Conservation (phyloP, 2,797 vertebrate genomes). For the Ambastaia sidthimunki region DNA sequence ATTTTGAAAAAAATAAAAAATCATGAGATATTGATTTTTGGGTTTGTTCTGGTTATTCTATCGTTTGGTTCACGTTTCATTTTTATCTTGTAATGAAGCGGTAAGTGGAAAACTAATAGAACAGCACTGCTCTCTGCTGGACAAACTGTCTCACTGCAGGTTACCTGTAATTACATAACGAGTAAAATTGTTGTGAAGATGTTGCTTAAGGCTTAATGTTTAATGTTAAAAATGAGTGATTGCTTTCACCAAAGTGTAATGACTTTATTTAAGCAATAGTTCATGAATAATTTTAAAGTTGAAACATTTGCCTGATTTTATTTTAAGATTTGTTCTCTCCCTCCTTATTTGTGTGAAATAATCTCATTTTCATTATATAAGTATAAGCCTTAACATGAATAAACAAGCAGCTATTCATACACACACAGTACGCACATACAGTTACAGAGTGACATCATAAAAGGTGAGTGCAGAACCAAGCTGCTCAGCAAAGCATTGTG, state of each 20-base stretch:
- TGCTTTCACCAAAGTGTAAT: no score
- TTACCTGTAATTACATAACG: not conserved
- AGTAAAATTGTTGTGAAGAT: not conserved
- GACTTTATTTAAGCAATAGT: no score
- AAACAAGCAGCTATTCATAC: not conserved
- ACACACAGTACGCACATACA: slow-evolving; percentile 11
- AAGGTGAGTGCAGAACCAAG: no score
- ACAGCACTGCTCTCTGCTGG: slow-evolving; percentile 33
- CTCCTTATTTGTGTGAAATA: no score
- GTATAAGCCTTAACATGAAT: not conserved
- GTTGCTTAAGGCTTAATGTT: not conserved
- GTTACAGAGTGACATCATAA: not conserved
- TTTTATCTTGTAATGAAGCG: not conserved
- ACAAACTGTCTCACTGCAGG: not conserved
- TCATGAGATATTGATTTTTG: no score
- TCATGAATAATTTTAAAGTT: no score
- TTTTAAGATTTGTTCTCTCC: no score
- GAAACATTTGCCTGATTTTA: no score
- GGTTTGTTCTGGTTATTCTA: not conserved
- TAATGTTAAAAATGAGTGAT: no score
- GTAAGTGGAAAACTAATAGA: not conserved
- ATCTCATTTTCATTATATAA: not conserved
- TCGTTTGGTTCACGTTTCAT: not conserved
- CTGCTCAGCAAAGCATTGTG: not conserved
- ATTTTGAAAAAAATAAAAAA: no score